Evolutionary conservation across 92 coral and sea anemone genomes (phyloP), one percentile per base, ranked within the genome.

Genomic region (Pocillopora meandrina): DNA sequence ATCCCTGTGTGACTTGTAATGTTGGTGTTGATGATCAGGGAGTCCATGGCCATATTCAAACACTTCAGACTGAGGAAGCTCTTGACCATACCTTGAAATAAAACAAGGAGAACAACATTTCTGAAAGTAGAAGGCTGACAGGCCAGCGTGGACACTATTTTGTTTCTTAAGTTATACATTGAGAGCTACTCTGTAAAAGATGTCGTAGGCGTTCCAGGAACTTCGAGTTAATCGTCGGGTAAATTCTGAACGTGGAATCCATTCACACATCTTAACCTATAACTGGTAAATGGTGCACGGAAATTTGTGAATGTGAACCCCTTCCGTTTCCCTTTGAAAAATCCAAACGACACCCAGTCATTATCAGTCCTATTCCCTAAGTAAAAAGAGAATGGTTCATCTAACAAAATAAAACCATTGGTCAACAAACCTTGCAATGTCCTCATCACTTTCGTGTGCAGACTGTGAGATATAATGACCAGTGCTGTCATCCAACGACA

Each of bases 371-470:
- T 26, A 26, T 26, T 26, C 31, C 31, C 31, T 26, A 26, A 26
- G 31, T 26, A 26, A 26, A 26, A 26, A 26, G 31, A 26, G 31
- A 26, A 26, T 26, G 31, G 31, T 26, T 26, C 31, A 26, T 26
- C 31, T 26, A 26, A 0, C 31, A 26, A 12, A 3, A 67, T 67
- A 67, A 23, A 67, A 56, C 9, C 4, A 26, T 16, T 34, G 34
- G 0, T 56, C 33, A 49, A 13, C 55, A 10, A 47, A 83, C 86
- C 86, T 74, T 5, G 71, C 36, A 55, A 34, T 21, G 10, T 73
- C 80, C 42, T 83, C 80, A n/a, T 74, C 86, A 56, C 61, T 73
- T 19, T 57, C 86, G 2, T 83, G 79, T 47, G 86, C 52, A 55
- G 80, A 73, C 18, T 15, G 1, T 7, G 79, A 49, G 33, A 52